Base-by-base conservation (phyloP, 2,113 vertebrate genomes). In the Chionomys nivalis region DNA sequence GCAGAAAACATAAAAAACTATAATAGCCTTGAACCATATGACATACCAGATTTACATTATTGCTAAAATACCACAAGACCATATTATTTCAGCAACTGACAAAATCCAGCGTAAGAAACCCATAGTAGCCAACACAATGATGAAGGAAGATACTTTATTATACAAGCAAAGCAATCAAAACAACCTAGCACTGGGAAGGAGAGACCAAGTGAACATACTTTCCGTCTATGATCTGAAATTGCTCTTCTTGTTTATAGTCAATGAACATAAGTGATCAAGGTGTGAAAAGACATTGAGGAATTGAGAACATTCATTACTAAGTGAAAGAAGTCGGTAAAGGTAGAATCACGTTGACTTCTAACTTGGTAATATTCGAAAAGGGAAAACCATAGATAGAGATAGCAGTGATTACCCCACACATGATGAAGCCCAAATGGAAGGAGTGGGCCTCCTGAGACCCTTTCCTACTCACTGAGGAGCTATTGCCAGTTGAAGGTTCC, bases 11-110 rank as follows among this genome's bases (percentile, higher is more conserved):
- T 77, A 63, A 72, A 3, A 63, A 33, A 31, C 42, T 73, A 61
- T 89, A 95, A 94, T 77, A 95, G 31, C 89, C 21, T 90, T 94
- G 23, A 91, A 78, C 19, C 77, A 28, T 88, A 47, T 52, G 23
- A 58, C 17, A 95, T 5, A 88, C 4, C 33, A 73, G 72, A 73
- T 86, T 78, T 66, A 70, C 61, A 89, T 55, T 28, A 89, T 70
- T 75, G 65, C 36, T n/a, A 85, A 89, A 89, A 89, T 26, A n/a
- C 17, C 9, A 3, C 73, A 63, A 73, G 65, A 19, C 1, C 33
- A 81, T 66, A 33, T 39, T 92, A 12, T 89, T 55, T 49, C 63
- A 39, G 17, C 79, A 66, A 73, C n/a, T 72, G 47, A 66, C 13
- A 92, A 75, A 88, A 89, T 28, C 42, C 24, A 83, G 10, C 13